Evolutionary conservation across 2,888 invertebrate species (phyloP), one percentile per base, ranked within the genome.

Genomic region (Ornithoptera alexandrae): DNA sequence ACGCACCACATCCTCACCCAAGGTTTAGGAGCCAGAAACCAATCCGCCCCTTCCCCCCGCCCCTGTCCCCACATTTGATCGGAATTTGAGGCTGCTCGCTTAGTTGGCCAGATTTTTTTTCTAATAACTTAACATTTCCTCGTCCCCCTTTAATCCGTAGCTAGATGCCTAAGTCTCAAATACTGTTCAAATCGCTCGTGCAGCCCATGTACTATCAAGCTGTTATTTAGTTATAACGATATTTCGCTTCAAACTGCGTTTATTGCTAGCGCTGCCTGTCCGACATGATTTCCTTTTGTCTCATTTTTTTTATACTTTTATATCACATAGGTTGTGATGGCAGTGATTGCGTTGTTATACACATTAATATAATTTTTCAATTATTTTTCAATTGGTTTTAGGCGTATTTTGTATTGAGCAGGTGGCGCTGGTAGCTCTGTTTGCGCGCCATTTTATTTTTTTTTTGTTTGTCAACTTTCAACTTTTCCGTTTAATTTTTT

Each of bases 371-470:
- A 68, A 2, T 30, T 36, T 57, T n/a, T 10, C 39, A 39, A 30
- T 62, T 24, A 20, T 36, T n/a, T n/a, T n/a, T 36, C 2, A 62
- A 62, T 30, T 18, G 39, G 56, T 61, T 69, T 60, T 22, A 67
- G 59, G 70, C 18, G 12, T 71, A 69, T 67, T 68, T 66, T 30
- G 56, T 74, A 71, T 71, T 67, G 75, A 80, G 84, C 89, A 90
- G 91, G 86, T 90, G 90, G 92, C 91, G 91, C 88, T 91, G 90
- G 84, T 89, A 85, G 89, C 87, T 78, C 73, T 70, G 75, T 75
- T 70, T 60, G 81, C 86, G 91, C 90, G 92, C 92, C 90, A 91
- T 87, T 89, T 89, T 90, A 84, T 84, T 84, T 77, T 71, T 20
- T n/a, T 70, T 59, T 68, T 50, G 62, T 65, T 50, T 67, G 60